Conservation (phyloP, 2,888 invertebrate genomes). For the Bhutanitis thaidina region DNA sequence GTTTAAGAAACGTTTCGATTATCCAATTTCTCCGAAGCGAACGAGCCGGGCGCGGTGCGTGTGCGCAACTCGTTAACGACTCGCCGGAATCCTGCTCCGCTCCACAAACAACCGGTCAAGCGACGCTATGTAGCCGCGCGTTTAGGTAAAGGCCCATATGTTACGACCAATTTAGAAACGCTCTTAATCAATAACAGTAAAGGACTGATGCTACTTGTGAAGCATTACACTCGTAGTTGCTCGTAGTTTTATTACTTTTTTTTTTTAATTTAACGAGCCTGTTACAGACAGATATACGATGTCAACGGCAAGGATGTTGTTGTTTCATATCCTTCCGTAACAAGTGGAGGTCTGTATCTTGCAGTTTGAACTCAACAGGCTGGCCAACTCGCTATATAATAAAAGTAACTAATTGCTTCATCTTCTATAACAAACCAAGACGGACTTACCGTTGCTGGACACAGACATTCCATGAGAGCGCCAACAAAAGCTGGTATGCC, state of each 20-base stretch:
- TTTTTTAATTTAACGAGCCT: too few species aligned
- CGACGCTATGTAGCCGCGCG: conserved; percentile 24
- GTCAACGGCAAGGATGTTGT: too few species aligned
- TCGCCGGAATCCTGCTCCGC: conserved; percentile 56
- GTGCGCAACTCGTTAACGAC: conserved; percentile 68
- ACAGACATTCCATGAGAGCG: too few species aligned
- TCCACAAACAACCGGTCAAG: conserved; percentile 49
- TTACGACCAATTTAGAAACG: conserved; percentile 30
- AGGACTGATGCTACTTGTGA: neutral
- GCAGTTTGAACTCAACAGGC: too few species aligned
- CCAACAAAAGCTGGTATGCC: too few species aligned
- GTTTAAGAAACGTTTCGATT: conserved; percentile 29
- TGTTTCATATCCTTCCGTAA: too few species aligned
- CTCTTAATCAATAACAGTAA: conserved; percentile 23
- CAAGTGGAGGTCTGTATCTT: too few species aligned
- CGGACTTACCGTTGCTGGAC: too few species aligned
- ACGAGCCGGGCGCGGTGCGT: conserved; percentile 35
- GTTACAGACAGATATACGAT: too few species aligned
- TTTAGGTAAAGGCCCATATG: conserved; percentile 30
- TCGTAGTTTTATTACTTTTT: neutral
- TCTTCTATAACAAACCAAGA: too few species aligned
- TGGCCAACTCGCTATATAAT: too few species aligned
- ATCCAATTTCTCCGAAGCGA: conserved; percentile 52
- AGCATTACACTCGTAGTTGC: neutral
- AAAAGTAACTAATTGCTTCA: too few species aligned